phyloP scores from a whole-genome alignment of 2,888 invertebrate genomes.

The Galeruca laticollis region DNA sequence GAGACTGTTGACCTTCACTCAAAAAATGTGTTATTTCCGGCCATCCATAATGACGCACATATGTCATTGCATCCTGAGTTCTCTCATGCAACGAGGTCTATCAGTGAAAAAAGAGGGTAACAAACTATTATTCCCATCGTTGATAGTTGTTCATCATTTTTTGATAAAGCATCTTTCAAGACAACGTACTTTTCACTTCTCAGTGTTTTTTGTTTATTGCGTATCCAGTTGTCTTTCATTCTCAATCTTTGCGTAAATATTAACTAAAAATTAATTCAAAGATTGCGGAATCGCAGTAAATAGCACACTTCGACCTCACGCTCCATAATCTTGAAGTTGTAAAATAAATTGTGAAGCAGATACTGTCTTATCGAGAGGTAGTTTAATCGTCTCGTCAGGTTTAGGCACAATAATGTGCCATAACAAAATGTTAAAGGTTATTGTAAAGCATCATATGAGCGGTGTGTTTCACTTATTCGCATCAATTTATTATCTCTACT shows the following conservation, averaged over 20 bases:
- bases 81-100: conserved; percentile 57
- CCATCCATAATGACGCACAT: conserved; percentile 58
- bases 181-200: conserved; percentile 60
- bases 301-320: conserved; percentile 50
- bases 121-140: conserved; percentile 51
- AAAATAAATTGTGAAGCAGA: conserved; percentile 21
- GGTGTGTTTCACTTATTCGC: conserved; percentile 53
- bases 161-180: conserved; percentile 56
- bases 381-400: conserved; percentile 23
- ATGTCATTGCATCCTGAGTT: conserved; percentile 58
- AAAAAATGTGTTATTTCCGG: conserved; percentile 56
- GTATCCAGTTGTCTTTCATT: conserved; percentile 56
- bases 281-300: conserved; percentile 52
- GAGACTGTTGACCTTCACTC: conserved; percentile 43
- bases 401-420: conserved; percentile 35
- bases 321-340: conserved; percentile 18
- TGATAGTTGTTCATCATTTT: conserved; percentile 49
- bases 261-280: conserved; percentile 61
- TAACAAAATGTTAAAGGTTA: conserved; percentile 56
- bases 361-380: conserved; percentile 16
- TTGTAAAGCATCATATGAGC: conserved; percentile 60
- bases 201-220: conserved; percentile 57
- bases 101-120: conserved; percentile 55
- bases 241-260: conserved; percentile 63
- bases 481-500: conserved; percentile 4